Conservation (phyloP, 2,888 invertebrate genomes). For the Dermolepida albohirtum region DNA sequence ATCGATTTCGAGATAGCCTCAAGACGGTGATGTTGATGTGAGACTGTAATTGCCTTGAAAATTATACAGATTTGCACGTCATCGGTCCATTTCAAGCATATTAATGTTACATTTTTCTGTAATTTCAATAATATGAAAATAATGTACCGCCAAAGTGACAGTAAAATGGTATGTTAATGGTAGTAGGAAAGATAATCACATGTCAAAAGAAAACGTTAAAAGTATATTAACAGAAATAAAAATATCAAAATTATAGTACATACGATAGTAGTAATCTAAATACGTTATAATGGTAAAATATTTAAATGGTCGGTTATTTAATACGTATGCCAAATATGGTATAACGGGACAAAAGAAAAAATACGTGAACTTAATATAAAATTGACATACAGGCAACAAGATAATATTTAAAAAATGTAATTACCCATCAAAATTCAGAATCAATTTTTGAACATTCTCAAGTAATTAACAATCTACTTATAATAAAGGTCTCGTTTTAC, state of each 20-base stretch:
- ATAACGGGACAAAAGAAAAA: too few relatives aligned
- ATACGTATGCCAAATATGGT: too few relatives aligned
- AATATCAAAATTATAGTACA: constrained; percentile 7
- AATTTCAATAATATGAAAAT: constrained; percentile 23
- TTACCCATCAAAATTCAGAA: too few relatives aligned
- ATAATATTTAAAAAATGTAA: too few relatives aligned
- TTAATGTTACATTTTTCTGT: constrained; percentile 24
- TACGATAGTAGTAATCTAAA: background rate
- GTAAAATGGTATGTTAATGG: constrained; percentile 14
- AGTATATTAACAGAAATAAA: constrained; percentile 10
- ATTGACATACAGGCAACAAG: too few relatives aligned
- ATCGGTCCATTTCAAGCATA: constrained; percentile 26
- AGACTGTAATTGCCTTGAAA: constrained; percentile 26
- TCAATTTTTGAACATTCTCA: too few relatives aligned
- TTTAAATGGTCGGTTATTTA: background rate
- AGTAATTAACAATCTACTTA: too few relatives aligned
- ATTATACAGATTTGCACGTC: constrained; percentile 39
- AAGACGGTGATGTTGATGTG: constrained; percentile 8
- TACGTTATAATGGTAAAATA: background rate
- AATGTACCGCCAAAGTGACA: constrained; percentile 7
- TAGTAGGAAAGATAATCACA: constrained; percentile 3
- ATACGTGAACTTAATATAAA: too few relatives aligned
- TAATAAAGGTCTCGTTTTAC: too few relatives aligned
- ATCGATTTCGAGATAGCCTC: constrained; percentile 28
- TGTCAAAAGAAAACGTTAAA: constrained; percentile 4